Base-by-base conservation (phyloP, 2,797 vertebrate species). In the Gallinago solitaria region DNA sequence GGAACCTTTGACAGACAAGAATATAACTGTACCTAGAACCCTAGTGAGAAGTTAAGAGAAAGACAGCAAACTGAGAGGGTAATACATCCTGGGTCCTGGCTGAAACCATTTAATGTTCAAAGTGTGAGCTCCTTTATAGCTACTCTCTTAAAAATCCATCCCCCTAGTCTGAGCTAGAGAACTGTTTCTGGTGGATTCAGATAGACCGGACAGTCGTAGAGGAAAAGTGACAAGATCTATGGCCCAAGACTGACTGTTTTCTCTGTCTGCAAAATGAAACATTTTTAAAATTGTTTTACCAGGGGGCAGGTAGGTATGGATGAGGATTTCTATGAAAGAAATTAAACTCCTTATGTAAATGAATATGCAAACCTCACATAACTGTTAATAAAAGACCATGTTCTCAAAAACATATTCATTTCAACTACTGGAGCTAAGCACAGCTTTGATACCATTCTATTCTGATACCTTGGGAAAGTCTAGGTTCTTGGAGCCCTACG, bases 381-480 rank as follows among this genome's bases (percentile, higher is more conserved):
- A 30, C 27, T 79, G 53, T 50, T 92, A 80, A 39, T 75, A 84
- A 85, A 87, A 25, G 51, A 74, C 5, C 82, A 24, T 20, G 35
- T 45, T 78, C 74, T 74, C 87, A 86, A 84, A 73, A 32, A 19
- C 60, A 54, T 17, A n/a, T 15, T 79, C 17, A 54, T 91, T 94
- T 83, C 69, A 93, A 53, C 56, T 48, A 51, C 80, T 33, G 83
- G 21, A 94, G 86, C 48, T 85, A 61, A 95, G 90, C 84, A 53
- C 67, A 57, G 89, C 65, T 65, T 82, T 80, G 83, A 91, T 59
- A 65, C 76, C 64, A 30, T 91, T 93, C 96, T 95, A 73, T 90
- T 95, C 70, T 39, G 69, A 87, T 70, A 82, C 76, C 95, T 61
- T 53, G 74, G 85, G 94, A 92, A 96, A 94, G 76, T 82, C 80